phyloP scores from a whole-genome alignment of 2,888 invertebrate genomes.

The Digitonthophagus gazella region DNA sequence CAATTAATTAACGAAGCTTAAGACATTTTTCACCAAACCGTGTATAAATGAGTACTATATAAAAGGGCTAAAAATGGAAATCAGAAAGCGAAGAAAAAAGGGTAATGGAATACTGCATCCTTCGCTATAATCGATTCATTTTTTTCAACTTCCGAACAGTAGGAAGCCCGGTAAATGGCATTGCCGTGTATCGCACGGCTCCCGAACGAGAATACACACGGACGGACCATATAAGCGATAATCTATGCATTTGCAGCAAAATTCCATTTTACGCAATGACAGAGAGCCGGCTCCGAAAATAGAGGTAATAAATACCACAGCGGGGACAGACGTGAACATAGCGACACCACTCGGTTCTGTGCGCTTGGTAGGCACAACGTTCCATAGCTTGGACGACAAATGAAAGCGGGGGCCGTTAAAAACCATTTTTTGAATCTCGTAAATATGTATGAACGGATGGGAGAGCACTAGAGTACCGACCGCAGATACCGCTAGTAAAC shows the following conservation, averaged over 20 bases:
- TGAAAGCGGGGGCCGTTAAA: not conserved
- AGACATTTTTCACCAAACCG: too few species aligned
- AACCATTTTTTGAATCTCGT: not conserved
- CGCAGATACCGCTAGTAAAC: too few species aligned
- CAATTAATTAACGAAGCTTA: too few species aligned
- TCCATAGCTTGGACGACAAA: not conserved
- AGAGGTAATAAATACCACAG: constrained; percentile 10
- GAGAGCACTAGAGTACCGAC: not conserved
- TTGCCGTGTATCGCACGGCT: not conserved
- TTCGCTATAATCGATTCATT: not conserved
- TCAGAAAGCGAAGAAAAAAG: not conserved
- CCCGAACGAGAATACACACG: constrained; percentile 4
- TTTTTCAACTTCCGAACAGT: not conserved
- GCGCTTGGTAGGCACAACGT: not conserved
- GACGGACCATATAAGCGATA: constrained; percentile 8
- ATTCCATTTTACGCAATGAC: constrained; percentile 8
- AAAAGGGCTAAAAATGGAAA: too few species aligned
- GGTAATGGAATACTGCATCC: not conserved
- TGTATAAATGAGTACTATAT: too few species aligned
- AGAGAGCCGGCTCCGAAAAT: constrained; percentile 5
- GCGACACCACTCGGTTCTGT: not conserved
- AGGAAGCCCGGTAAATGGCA: not conserved
- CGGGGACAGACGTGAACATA: not conserved
- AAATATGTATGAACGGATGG: not conserved
- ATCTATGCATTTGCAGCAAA: constrained; percentile 6